These are phyloP conservation scores for Arctocebus calabarensis DNA, from an alignment of 2,797 vertebrate genomes.

Conservation along the genomic window DNA sequence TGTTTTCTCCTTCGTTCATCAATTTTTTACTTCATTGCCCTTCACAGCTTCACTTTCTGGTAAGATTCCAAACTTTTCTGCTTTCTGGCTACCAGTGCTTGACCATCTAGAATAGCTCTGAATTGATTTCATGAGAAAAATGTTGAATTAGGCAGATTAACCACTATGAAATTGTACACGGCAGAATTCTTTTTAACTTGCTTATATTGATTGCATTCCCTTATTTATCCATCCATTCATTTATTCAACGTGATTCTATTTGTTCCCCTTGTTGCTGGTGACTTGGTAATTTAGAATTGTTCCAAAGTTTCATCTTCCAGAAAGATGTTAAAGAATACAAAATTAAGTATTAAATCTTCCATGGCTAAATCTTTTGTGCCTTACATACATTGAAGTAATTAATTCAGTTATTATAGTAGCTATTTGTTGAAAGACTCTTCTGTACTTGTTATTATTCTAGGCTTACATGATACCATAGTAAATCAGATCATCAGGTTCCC, in stretches of 20 bases:
- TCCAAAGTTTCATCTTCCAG: background rate
- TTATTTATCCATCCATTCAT: background rate
- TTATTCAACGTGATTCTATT: background rate
- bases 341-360: background rate
- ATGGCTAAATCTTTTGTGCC: background rate
- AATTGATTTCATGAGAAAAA: slow-evolving; percentile 32
- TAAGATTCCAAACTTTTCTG: background rate
- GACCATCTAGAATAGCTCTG: background rate
- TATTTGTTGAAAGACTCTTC: background rate
- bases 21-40: background rate
- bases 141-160: background rate
- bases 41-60: slow-evolving; percentile 29
- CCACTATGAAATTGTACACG: background rate
- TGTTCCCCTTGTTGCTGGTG: background rate
- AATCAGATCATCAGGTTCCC: background rate
- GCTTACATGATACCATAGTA: background rate
- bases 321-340: background rate
- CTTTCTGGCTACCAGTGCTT: background rate
- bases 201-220: background rate
- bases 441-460: background rate
- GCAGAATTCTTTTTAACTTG: background rate
- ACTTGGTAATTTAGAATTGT: background rate
- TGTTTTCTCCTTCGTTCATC: slow-evolving; percentile 4
- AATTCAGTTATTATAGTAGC: background rate
- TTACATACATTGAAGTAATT: background rate